Base-by-base conservation (phyloP, 2,888 invertebrate species). In the Pseudococcus longispinus region DNA sequence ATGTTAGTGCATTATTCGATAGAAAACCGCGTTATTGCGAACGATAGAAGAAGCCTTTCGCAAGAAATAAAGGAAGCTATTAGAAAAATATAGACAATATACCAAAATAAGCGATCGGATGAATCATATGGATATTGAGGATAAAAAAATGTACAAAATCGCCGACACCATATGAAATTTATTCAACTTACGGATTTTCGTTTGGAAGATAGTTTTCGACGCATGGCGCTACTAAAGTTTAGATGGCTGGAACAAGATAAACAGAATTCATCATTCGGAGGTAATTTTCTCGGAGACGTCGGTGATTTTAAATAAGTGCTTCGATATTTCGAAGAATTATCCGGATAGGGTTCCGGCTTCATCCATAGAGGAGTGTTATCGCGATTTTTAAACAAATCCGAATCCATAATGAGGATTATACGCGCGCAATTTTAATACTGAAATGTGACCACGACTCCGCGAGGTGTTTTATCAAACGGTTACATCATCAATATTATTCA, bases 221-320 rank as follows among this genome's bases (percentile, higher is more conserved):
- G 65, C 85, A 85, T 85, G 65, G 85, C 85, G 70, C 70, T 85
- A 44, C 85, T 85, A 85, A 85, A 85, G 32, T 70, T 85, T 65
- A 85, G 8, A 44, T 85, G 60, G 65, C 65, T 65, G 65, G 85
- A 65, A 70, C 85, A 85, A 85, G 85, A 85, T 37, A 85, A 70
- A 70, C 85, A 85, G 18, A 65, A 44, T 29, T 60, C 42, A 20
- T 85, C 70, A 65, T 65, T 44, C 15, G 85, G 65, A 0, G 32
- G 42, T 20, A 65, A 85, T 37, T 85, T 85, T 70, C 85, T 60
- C 26, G 85, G 70, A 32, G 65, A 70, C 6, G 70, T 85, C 13
- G 85, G 85, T 42, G 85, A 85, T 60, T 85, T 85, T n/a, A 85
- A 44, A 42, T 80, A 80, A 2, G 77, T 80, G 42, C 42, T n/a